Evolutionary conservation across 2,888 invertebrate genomes (phyloP).

Genomic region (Marronus borbonicus): DNA sequence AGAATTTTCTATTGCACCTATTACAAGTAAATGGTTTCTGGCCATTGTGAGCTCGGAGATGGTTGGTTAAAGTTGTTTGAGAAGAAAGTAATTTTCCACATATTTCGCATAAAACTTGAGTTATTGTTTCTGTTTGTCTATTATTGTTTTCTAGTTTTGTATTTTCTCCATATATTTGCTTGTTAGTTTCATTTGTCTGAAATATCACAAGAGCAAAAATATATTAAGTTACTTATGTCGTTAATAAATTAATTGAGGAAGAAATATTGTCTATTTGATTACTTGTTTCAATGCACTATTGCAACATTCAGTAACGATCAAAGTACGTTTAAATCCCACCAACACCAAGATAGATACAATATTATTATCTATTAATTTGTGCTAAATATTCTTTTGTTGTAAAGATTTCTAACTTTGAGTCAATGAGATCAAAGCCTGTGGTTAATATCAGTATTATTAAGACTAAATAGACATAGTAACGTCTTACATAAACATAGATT

Average conservation of each 20-base stretch:
- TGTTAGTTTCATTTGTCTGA: background rate
- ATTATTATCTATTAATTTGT: too few relatives aligned
- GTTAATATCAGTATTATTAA: too few relatives aligned
- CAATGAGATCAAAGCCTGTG: too few relatives aligned
- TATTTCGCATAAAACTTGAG: constrained; percentile 59
- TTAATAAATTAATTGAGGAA: too few relatives aligned
- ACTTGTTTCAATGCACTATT: too few relatives aligned
- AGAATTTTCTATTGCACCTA: constrained; percentile 60
- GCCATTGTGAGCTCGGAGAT: constrained; percentile 60
- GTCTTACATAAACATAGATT: too few relatives aligned
- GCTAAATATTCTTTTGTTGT: too few relatives aligned
- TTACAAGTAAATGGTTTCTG: constrained; percentile 61
- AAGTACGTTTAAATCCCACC: too few relatives aligned
- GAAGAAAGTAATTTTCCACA: constrained; percentile 61
- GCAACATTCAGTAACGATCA: too few relatives aligned
- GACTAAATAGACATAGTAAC: too few relatives aligned
- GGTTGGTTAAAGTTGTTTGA: constrained; percentile 60
- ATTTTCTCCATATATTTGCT: background rate
- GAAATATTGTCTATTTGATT: background rate
- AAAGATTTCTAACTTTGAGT: too few relatives aligned
- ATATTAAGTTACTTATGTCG: background rate
- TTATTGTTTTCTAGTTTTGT: background rate
- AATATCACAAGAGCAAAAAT: background rate
- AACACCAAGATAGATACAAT: too few relatives aligned
- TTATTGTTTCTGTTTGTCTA: constrained; percentile 41